Conservation (phyloP, 2,797 vertebrate species). For the Picus viridis region DNA sequence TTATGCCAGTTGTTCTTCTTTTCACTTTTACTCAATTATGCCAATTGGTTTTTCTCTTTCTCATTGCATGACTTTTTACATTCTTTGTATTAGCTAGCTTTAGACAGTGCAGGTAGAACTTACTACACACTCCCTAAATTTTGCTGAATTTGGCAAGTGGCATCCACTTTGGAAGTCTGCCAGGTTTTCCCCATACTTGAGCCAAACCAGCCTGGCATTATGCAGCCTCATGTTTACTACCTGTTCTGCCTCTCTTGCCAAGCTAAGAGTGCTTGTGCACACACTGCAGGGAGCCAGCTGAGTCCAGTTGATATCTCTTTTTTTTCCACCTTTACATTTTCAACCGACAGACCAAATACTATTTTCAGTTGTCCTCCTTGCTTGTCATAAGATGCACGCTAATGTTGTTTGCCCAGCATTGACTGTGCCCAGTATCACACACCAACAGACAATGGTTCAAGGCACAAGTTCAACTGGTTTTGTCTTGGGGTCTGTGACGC, state of each 20-base stretch:
- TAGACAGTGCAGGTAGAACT: background rate
- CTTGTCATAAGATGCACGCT: background rate
- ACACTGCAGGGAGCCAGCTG: background rate
- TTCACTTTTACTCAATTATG: background rate
- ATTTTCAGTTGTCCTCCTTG: background rate
- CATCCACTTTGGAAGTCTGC: background rate
- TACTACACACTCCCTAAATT: background rate
- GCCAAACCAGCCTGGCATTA: background rate
- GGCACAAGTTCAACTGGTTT: background rate
- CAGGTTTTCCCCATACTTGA: background rate
- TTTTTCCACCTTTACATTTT: background rate
- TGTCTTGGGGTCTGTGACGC: background rate
- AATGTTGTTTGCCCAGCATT: background rate
- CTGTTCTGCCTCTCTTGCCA: background rate
- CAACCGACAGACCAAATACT: background rate
- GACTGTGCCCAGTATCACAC: background rate
- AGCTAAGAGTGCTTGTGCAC: background rate
- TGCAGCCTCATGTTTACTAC: background rate
- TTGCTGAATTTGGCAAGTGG: background rate
- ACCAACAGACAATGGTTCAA: background rate
- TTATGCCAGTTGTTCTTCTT: background rate
- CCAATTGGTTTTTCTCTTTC: background rate
- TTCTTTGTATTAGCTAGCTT: background rate
- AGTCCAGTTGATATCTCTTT: background rate
- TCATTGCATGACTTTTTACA: background rate